Evolutionary conservation across 2,113 vertebrate genomes (phyloP).

Genomic region (Ptyas mucosa): DNA sequence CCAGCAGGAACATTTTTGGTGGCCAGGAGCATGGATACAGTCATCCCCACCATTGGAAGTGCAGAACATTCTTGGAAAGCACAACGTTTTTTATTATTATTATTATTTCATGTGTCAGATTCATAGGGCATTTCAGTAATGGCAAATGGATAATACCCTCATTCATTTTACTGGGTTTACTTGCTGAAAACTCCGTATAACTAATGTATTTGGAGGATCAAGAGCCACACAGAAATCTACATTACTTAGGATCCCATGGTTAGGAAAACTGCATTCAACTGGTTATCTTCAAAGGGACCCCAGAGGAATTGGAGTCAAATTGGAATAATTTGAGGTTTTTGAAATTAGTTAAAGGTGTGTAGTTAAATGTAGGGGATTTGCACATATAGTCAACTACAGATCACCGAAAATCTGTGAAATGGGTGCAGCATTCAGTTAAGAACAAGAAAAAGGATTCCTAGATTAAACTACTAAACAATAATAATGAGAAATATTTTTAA

Average conservation of each 20-base stretch:
- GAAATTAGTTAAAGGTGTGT: background rate
- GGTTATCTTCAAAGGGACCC: background rate
- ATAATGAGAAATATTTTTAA: background rate
- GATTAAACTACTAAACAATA: background rate
- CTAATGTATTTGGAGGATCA: background rate
- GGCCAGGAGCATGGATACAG: background rate
- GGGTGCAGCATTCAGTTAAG: background rate
- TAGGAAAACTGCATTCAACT: background rate
- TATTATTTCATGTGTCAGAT: background rate
- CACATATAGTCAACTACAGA: background rate
- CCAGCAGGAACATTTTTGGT: background rate
- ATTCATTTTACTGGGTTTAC: background rate
- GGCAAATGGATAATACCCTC: background rate
- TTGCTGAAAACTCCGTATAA: background rate
- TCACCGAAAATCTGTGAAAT: background rate
- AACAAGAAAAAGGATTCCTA: background rate
- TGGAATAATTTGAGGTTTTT: background rate
- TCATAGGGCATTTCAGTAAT: background rate
- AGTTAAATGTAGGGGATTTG: background rate
- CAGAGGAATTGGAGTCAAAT: background rate
- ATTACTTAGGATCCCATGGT: too few species aligned
- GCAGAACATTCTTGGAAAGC: background rate
- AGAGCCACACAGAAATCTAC: background rate
- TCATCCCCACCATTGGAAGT: background rate
- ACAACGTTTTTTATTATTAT: background rate